A percentile compares a stretch with the other conserved stretches of the same genome.
phyloP scores from a whole-genome alignment of 2,888 invertebrate genomes.

The Oegoconia quadripuncta region DNA sequence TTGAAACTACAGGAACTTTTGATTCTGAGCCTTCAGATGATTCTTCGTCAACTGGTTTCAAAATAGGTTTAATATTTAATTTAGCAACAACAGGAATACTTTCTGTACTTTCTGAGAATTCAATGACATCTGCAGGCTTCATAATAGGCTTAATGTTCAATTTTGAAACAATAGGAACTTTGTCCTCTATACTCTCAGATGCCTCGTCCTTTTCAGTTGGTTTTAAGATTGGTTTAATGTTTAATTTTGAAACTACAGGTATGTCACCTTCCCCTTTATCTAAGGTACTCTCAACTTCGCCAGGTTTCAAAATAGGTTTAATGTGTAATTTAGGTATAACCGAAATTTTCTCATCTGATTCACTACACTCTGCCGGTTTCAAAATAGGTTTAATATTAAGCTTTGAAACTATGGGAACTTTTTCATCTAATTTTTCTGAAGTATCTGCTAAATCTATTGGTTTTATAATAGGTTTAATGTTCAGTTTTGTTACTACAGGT shows the following conservation, averaged over 20 bases:
- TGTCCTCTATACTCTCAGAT: conserved; percentile 37
- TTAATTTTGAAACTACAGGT: conserved; percentile 64
- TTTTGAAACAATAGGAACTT: conserved; percentile 50
- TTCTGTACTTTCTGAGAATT: conserved; percentile 47
- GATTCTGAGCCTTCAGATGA: conserved; percentile 49
- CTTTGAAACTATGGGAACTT: conserved; percentile 75
- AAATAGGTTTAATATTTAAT: conserved; percentile 76
- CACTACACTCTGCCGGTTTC: conserved; percentile 26
- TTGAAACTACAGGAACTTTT: conserved; percentile 75
- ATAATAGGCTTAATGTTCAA: conserved; percentile 57
- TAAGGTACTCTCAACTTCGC: conserved; percentile 30
- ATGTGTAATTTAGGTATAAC: conserved; percentile 52
- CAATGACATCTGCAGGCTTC: conserved; percentile 48
- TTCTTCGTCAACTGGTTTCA: conserved; percentile 65
- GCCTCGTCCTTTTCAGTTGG: conserved; percentile 28
- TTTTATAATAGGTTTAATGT: conserved; percentile 71
- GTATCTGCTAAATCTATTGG: conserved; percentile 53
- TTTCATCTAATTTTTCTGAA: conserved; percentile 49
- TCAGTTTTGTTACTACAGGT: conserved; percentile 64
- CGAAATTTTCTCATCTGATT: conserved; percentile 43
- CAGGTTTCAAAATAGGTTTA: conserved; percentile 55
- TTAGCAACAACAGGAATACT: conserved; percentile 76
- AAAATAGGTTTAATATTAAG: conserved; percentile 72
- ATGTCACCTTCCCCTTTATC: conserved; percentile 41
- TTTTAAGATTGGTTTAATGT: conserved; percentile 71